A percentile compares a stretch with the other conserved stretches of the same genome.
These are phyloP conservation scores for Hydrozoanthus tunicans DNA, from an alignment of 64 coral and sea anemone genomes.

Conservation along the genomic window DNA sequence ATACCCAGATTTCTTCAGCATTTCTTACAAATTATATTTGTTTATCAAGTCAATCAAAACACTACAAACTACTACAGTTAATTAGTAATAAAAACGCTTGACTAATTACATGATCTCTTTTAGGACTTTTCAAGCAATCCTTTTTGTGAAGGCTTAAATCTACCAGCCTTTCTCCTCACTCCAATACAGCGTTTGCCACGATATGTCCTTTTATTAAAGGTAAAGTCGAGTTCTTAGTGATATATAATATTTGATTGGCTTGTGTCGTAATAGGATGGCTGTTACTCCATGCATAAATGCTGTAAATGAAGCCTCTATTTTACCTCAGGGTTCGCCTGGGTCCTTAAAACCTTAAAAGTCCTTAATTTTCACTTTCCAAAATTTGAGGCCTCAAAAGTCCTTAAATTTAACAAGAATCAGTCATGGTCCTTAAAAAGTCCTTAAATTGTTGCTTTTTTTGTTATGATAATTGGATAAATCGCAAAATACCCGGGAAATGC, in stretches of 20 bases:
- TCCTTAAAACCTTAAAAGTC: too few relatives aligned
- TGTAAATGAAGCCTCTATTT: too few relatives aligned
- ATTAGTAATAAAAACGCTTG: neutral
- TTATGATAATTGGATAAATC: too few relatives aligned
- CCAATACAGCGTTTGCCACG: slow-evolving; percentile 70
- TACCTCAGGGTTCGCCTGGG: too few relatives aligned
- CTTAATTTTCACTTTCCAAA: too few relatives aligned
- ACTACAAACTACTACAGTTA: neutral
- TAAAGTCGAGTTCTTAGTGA: neutral
- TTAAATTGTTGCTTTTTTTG: too few relatives aligned
- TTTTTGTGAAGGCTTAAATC: slow-evolving; percentile 63
- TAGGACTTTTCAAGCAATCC: slow-evolving; percentile 48
- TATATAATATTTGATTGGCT: neutral
- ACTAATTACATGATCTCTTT: neutral
- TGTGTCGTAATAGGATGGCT: neutral
- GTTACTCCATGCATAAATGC: too few relatives aligned
- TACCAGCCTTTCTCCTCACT: slow-evolving; percentile 59
- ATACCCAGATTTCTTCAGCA: neutral
- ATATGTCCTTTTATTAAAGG: slow-evolving; percentile 67
- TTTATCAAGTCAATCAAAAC: too few relatives aligned
- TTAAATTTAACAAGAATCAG: too few relatives aligned
- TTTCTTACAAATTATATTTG: neutral
- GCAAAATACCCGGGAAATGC: too few relatives aligned
- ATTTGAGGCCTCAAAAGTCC: too few relatives aligned
- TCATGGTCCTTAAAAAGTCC: too few relatives aligned